A percentile compares a stretch with the other conserved stretches of the same genome.
Evolutionary conservation across 2,888 invertebrate genomes (phyloP).

Genomic region (Zygothrica quintamaculata): DNA sequence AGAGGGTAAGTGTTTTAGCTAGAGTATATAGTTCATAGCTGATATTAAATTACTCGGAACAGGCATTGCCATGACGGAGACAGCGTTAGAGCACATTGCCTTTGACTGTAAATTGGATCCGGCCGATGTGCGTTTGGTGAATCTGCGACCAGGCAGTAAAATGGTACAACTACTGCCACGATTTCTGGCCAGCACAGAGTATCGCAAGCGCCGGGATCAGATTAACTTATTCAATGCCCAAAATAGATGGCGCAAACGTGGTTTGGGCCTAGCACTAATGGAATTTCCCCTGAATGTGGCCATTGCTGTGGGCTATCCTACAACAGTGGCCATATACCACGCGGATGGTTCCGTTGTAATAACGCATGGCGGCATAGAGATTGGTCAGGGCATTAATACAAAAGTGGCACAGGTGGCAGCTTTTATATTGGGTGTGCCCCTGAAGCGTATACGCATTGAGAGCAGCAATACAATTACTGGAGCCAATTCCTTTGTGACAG

Average conservation of each 20-base stretch:
- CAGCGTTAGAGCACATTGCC: conserved; percentile 88
- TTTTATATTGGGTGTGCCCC: conserved; percentile 87
- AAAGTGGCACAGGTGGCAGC: conserved; percentile 91
- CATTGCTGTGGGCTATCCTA: conserved; percentile 85
- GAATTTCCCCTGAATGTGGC: conserved; percentile 74
- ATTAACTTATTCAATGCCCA: conserved; percentile 87
- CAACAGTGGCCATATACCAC: conserved; percentile 88
- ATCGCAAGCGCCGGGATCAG: conserved; percentile 86
- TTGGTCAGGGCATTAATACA: conserved; percentile 90
- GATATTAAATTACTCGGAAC: background rate
- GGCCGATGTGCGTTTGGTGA: conserved; percentile 86
- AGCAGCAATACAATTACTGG: conserved; percentile 84
- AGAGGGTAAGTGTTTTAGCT: conserved; percentile 86
- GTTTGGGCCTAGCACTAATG: conserved; percentile 88
- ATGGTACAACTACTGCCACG: conserved; percentile 85
- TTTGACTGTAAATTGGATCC: conserved; percentile 86
- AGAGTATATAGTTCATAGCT: background rate
- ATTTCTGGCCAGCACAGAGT: conserved; percentile 86
- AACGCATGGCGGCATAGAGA: conserved; percentile 90
- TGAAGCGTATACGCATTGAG: conserved; percentile 53
- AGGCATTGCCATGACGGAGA: conserved; percentile 86
- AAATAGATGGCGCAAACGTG: conserved; percentile 93
- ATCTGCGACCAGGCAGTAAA: conserved; percentile 84
- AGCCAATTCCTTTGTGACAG: conserved; percentile 85
- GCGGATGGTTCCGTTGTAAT: conserved; percentile 90